Percentiles rank a stretch among this genome's conserved stretches.
These are phyloP conservation scores for Drosophila nigrodunni DNA, from an alignment of 1,140 invertebrate species.

Conservation along the genomic window DNA sequence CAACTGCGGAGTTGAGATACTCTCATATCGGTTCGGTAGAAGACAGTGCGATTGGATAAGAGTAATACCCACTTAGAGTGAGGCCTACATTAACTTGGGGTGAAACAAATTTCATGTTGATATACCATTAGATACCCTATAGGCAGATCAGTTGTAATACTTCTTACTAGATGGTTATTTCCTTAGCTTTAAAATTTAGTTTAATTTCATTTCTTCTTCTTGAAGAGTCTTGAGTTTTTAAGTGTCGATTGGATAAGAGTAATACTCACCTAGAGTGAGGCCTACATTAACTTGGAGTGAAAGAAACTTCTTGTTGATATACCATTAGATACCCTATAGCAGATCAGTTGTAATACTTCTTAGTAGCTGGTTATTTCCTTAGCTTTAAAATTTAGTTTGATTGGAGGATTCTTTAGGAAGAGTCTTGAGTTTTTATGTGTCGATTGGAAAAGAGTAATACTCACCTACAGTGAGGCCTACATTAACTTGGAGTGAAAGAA, in stretches of 20 bases:
- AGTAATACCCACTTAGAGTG: conserved; percentile 3
- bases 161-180: too few species aligned
- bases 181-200: too few species aligned
- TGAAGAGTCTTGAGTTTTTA: too few species aligned
- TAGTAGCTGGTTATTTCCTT: too few species aligned
- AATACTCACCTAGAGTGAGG: conserved; percentile 1
- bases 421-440: too few species aligned
- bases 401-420: too few species aligned
- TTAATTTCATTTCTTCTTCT: too few species aligned
- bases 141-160: not conserved
- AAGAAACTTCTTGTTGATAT: not conserved
- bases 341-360: not conserved
- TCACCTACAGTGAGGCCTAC: conserved; percentile 1
- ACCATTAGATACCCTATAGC: not conserved
- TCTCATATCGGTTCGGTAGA: conserved; percentile 7
- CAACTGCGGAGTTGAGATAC: conserved; percentile 20
- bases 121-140: not conserved
- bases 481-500: not conserved
- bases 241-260: not conserved
- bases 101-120: not conserved
- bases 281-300: not conserved
- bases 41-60: conserved; percentile 1
- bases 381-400: too few species aligned
- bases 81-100: not conserved
- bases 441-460: conserved; percentile 1